Conservation (phyloP, 2,113 vertebrate genomes). For the Merops nubicus region DNA sequence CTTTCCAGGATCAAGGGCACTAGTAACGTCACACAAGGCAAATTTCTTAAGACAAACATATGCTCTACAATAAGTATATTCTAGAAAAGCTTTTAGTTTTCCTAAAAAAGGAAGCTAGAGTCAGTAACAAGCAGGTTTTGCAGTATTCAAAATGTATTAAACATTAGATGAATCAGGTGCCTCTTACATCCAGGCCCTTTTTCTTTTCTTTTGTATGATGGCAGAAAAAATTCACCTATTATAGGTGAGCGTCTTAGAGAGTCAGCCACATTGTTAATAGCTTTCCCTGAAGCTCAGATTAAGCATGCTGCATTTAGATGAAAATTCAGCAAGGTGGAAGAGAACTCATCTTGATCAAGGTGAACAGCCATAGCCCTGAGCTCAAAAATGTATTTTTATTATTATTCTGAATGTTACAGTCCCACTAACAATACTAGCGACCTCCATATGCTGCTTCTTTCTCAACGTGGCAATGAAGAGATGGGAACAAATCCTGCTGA, state of each 20-base stretch:
- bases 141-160: neutral
- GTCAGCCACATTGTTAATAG: neutral
- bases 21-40: neutral
- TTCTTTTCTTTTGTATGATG: neutral
- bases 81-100: neutral
- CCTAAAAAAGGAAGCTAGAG: neutral
- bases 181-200: neutral
- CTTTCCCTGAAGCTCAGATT: constrained; percentile 10
- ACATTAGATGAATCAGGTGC: neutral
- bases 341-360: constrained; percentile 50
- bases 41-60: neutral
- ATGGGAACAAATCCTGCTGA: neutral
- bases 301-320: constrained; percentile 38
- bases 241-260: neutral
- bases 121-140: neutral
- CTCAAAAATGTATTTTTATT: constrained; percentile 30
- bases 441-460: neutral
- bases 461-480: neutral
- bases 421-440: neutral
- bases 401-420: neutral
- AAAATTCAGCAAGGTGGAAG: constrained; percentile 48
- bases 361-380: constrained; percentile 50
- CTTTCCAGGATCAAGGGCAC: neutral
- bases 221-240: neutral
- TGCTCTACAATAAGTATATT: neutral